Evolutionary conservation across 1,140 invertebrate species (phyloP), one percentile per base, ranked within the genome.

Genomic region (Drosophila pandora): DNA sequence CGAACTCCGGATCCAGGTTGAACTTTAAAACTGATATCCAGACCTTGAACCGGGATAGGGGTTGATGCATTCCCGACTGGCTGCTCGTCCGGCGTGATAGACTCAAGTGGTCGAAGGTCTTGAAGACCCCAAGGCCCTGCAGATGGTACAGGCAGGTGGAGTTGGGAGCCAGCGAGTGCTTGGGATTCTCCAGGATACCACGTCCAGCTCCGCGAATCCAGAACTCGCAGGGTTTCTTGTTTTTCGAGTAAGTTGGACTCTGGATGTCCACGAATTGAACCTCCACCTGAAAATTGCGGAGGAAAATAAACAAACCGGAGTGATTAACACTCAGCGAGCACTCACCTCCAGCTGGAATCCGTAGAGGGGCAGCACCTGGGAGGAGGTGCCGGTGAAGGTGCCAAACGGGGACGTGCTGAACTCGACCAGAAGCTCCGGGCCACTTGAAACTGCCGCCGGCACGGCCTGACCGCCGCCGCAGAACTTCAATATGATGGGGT

Each of bases 401-500:
- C 97, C 97, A 92, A 96, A 97, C 2, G 96, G 96, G 22, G 96
- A 97, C n/a, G 96, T 97, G 61, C 96, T 96, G 91, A 98, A 97
- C 92, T 97, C 96, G 23, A 98, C 96, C 47, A 97, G 93, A 62
- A 97, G 93, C 90, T 97, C 96, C 39, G 96, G 95, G 0, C 96
- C 96, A 85, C 96, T 97, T 56, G 96, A 97, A 60, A 96, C 94
- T 12, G 96, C 95, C 81, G 95, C 94, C 1, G 97, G 96, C 28
- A 97, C 95, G 0, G 95, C 93, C 77, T 96, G 95, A 37, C 96
- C 97, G 34, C 95, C 95, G 2, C 97, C 97, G 87, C 97, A 98
- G 91, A 98, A 97, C 92, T 96, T 97, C 65, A 97, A 92, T 70
- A 98, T 95, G 61, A 97, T 95, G 4, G 97, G 96, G 92, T 97